Evolutionary conservation across 2,888 invertebrate species (phyloP), one percentile per base, ranked within the genome.

Genomic region (Pyrocoelia pectoralis): DNA sequence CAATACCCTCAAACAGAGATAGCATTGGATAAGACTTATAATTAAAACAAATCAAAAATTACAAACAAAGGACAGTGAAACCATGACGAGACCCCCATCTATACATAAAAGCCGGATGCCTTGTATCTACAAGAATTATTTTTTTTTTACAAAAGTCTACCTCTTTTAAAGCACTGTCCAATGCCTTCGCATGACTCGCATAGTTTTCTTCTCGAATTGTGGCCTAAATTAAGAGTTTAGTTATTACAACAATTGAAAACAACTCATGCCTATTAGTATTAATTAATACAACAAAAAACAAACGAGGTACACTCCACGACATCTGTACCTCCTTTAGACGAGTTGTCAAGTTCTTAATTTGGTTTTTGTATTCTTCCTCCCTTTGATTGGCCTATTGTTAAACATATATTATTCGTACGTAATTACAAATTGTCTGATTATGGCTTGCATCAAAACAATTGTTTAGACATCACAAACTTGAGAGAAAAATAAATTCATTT

Each of bases 341-440:
- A 86, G 94, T 93, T 85, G 94, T 95, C 85, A 97, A 90, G 84
- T 94, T 95, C 92, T 98, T 97, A 91, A 98, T 97, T 90, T 97
- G 97, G 86, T 96, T 95, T 90, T 98, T 97, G 93, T 97, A 98
- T 84, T 97, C 96, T 88, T 98, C 97, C 86, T 98, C 98, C 81
- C 97, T 94, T 89, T 97, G 97, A 89, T 97, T 96, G 87, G 98
- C 97, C 97, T 98, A 85, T 72, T 71, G 66, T 60, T 48, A 24
- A 52, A 56, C 28, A 61, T 40, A 33, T 1, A 54, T 61, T 54
- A 55, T 49, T 54, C 18, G 48, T 24, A n/a, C 17, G 15, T 5
- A 17, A 24, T 24, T 3, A n/a, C n/a, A 48, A 17, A 17, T 15
- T n/a, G n/a, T 33, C 8, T 33, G 33, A 33, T 33, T 8, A 33